A percentile compares a stretch with the other conserved stretches of the same genome.
phyloP scores from a whole-genome alignment of 2,888 invertebrate genomes.

The Clostera curtula region DNA sequence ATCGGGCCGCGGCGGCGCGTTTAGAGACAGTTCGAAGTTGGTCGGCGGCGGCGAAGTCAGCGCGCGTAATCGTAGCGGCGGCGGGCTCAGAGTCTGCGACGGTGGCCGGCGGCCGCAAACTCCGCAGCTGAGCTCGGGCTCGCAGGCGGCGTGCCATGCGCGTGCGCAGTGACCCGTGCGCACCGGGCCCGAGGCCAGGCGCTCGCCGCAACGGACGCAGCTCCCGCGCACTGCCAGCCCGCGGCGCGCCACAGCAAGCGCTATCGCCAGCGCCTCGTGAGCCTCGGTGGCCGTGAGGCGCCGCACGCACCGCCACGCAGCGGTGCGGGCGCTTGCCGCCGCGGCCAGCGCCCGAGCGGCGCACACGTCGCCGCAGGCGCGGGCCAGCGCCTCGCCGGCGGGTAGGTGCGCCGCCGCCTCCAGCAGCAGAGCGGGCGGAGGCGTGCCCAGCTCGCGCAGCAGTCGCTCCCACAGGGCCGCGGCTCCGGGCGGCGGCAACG shows the following conservation, averaged over 20 bases:
- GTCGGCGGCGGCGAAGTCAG: slow-evolving; percentile 23
- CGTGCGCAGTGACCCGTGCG: slow-evolving; percentile 54
- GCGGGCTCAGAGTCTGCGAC: slow-evolving; percentile 14
- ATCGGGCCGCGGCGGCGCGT: slow-evolving; percentile 60
- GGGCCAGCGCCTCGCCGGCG: slow-evolving; percentile 34
- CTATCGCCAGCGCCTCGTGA: slow-evolving; percentile 44
- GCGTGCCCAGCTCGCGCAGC: slow-evolving; percentile 28
- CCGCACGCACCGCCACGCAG: slow-evolving; percentile 32
- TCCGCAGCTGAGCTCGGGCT: slow-evolving; percentile 34
- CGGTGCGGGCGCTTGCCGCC: slow-evolving; percentile 28
- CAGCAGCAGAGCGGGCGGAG: slow-evolving; percentile 41
- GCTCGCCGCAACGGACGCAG: slow-evolving; percentile 41
- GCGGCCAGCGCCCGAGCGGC: slow-evolving; percentile 35
- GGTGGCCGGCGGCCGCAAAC: slow-evolving; percentile 40
- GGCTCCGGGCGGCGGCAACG: slow-evolving; percentile 34
- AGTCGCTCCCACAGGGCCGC: slow-evolving; percentile 17
- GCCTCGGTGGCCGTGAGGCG: slow-evolving; percentile 36
- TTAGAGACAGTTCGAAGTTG: slow-evolving; percentile 37
- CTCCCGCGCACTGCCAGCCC: slow-evolving; percentile 46
- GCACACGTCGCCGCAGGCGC: slow-evolving; percentile 31
- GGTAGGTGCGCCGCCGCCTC: slow-evolving; percentile 51
- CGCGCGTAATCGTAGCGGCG: slow-evolving; percentile 15
- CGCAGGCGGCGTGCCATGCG: slow-evolving; percentile 47
- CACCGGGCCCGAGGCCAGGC: slow-evolving; percentile 30
- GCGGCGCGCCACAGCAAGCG: slow-evolving; percentile 39